Base-by-base conservation (phyloP, 2,113 vertebrate species). In the Echinops telfairi region DNA sequence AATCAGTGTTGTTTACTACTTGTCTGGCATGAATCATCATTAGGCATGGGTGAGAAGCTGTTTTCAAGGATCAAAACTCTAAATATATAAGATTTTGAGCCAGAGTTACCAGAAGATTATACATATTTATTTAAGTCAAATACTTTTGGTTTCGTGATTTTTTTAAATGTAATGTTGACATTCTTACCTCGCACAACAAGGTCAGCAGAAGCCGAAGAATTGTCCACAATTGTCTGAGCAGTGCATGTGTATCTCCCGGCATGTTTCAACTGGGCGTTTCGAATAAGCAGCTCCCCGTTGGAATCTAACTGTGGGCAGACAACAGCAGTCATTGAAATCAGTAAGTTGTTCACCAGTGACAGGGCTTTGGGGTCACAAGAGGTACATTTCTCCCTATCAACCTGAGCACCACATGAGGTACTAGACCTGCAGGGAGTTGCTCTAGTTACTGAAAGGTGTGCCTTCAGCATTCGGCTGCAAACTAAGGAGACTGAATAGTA, bases 151-250 rank as follows among this genome's bases (percentile, higher is more conserved):
- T 92, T 95, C 23, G 15, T 12, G 17, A 80, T 68, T 64, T 62
- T 40, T 53, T 53, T 53, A 6, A 11, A 40, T 14, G 71, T n/a
- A 40, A 79, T 68, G 81, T 71, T 7, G 89, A 53, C 86, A 90
- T 76, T 40, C 98, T 98, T 98, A 99, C 99, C 99, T 98, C 99
- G 98, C 76, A 99, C 99, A 47, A 99, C 98, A 83, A 99, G 98
- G 95, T 98, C 98, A 58, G 99, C 99, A 0, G 99, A 99, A 57
- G 98, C 98, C 0, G 99, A 98, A 9, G 99, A 98, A 68, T 99
- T 99, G 98, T 99, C 99, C 92, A 99, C 99, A 27, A 99, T 98
- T 0, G 99, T 99, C 97, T 99, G 99, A 9, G 99, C 99, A 0
- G 98, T 99, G 97, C 99, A 99, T 0, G 96, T 99, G 97, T 99